phyloP scores from a whole-genome alignment of 1,140 invertebrate genomes.

The Drosophila lacertosa region DNA sequence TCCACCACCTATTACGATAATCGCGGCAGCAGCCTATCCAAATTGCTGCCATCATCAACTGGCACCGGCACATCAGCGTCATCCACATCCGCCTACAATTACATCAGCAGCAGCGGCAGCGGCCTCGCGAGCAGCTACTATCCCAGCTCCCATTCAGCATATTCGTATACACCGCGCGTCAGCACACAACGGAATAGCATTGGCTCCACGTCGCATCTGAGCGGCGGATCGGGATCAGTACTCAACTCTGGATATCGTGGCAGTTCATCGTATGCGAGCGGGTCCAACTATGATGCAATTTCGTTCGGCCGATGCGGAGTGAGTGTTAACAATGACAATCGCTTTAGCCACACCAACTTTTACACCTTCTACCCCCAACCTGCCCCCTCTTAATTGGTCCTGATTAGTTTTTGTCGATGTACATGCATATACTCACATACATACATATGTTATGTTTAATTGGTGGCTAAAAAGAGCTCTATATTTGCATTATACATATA shows the following conservation, averaged over 20 bases:
- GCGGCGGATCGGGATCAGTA: constrained; percentile 53
- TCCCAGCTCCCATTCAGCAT: constrained; percentile 61
- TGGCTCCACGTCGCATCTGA: constrained; percentile 60
- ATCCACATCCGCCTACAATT: constrained; percentile 47
- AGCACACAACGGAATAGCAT: constrained; percentile 58
- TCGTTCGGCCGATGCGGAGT: constrained; percentile 81
- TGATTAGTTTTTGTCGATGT: constrained; percentile 16
- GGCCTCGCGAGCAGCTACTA: constrained; percentile 60
- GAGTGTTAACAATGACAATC: constrained; percentile 52
- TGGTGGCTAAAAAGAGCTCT: constrained; percentile 13
- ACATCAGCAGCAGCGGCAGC: constrained; percentile 41
- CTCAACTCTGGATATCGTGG: constrained; percentile 64
- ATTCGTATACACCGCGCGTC: constrained; percentile 60
- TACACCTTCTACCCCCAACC: background rate
- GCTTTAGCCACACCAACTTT: constrained; percentile 31
- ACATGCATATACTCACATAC: constrained; percentile 18
- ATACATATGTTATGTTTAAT: constrained; percentile 16
- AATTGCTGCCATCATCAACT: constrained; percentile 56
- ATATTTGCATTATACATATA: constrained; percentile 10
- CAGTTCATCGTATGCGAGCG: constrained; percentile 64
- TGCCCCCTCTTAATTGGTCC: background rate
- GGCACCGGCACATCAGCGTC: constrained; percentile 34
- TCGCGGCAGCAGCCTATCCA: constrained; percentile 74
- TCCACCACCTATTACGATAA: constrained; percentile 66
- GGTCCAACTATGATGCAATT: constrained; percentile 77